Evolutionary conservation across 2,113 vertebrate species (phyloP), one percentile per base, ranked within the genome.

Genomic region (Sitta europaea): DNA sequence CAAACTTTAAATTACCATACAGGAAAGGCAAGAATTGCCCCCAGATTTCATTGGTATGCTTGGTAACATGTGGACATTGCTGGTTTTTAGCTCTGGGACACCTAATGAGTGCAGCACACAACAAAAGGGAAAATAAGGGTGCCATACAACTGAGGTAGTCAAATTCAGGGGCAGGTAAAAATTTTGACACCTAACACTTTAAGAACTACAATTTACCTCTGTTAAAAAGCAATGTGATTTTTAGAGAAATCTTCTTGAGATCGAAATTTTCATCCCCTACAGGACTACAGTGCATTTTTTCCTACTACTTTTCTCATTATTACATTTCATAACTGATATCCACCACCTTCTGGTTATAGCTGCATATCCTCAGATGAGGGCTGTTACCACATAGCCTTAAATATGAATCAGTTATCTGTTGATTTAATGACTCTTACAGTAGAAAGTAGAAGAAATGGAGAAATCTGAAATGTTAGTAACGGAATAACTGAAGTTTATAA

Each of bases 351-450:
- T 53, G 36, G 27, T 74, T 87, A 55, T n/a, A 94, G 65, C 61
- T 92, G 83, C 45, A 33, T 68, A 75, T 75, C 77, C 61, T 92
- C 77, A 72, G 28, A 94, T n/a, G 45, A 92, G 80, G 50, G 76
- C 76, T 89, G 68, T 80, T 96, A 92, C 94, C 89, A 84, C 48
- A 47, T 89, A 89, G 91, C 93, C 94, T 95, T 91, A 92, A 88
- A 66, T 68, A 78, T 12, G 3, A 77, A 47, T 53, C 17, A 74
- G 22, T 77, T 80, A 47, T 12, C 38, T 91, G 19, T 57, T 90
- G 55, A 73, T 77, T 47, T 83, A 71, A 12, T 86, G 35, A 88
- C n/a, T 86, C 47, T 55, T 63, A 14, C 6, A 27, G 24, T 58
- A 36, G 36, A 78, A 91, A 21, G 31, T 8, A n/a, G 17, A 58